Evolutionary conservation across 2,797 vertebrate species (phyloP).

Genomic region (Pteropus rufus): DNA sequence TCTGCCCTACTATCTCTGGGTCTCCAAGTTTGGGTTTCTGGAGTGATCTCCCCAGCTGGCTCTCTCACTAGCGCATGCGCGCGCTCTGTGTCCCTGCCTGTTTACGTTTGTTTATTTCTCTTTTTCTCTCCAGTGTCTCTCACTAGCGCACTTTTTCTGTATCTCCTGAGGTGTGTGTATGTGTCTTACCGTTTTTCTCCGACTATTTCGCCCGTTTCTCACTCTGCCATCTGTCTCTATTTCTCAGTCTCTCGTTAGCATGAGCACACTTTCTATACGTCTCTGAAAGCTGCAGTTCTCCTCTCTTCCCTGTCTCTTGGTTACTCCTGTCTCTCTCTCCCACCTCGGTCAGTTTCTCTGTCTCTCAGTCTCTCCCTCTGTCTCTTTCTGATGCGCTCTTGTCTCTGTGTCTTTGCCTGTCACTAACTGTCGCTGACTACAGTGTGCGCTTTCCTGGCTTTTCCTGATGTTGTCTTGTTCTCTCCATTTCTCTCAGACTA

Average conservation of each 20-base stretch:
- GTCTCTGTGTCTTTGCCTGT: background rate
- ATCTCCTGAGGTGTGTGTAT: background rate
- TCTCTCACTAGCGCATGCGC: background rate
- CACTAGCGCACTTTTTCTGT: background rate
- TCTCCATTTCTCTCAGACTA: background rate
- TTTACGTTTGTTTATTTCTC: background rate
- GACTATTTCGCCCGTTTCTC: background rate
- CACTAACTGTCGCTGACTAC: background rate
- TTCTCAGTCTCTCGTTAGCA: background rate
- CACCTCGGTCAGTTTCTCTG: background rate
- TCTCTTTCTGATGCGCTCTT: background rate
- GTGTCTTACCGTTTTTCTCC: background rate
- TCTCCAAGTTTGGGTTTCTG: background rate
- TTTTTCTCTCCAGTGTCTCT: background rate
- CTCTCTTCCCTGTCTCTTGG: background rate
- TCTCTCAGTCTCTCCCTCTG: background rate
- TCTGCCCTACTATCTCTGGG: background rate
- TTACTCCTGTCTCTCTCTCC: background rate
- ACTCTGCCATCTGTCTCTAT: background rate
- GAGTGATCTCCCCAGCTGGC: background rate
- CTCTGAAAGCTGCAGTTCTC: background rate
- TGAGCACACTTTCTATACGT: background rate
- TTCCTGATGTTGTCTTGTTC: background rate
- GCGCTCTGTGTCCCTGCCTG: background rate
- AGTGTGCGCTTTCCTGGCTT: background rate